phyloP scores from a whole-genome alignment of 2,113 vertebrate species.

The Illadopsis cleaveri region DNA sequence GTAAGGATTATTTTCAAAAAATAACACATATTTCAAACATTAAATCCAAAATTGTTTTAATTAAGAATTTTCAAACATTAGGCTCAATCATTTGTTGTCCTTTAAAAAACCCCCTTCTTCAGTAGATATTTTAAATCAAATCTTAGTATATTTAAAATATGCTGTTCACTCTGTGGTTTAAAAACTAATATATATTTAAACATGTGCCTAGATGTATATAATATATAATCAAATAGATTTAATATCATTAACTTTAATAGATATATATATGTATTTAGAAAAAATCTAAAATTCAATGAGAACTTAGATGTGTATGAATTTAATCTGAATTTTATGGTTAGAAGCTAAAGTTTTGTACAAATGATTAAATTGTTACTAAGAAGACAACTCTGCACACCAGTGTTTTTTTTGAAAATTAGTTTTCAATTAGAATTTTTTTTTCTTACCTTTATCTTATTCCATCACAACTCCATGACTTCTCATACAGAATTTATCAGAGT shows the following conservation, averaged over 20 bases:
- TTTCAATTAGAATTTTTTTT: not conserved
- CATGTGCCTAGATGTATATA: not conserved
- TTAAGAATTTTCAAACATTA: not conserved
- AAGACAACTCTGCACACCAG: not conserved
- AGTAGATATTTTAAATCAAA: not conserved
- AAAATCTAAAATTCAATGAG: not conserved
- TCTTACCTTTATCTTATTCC: not conserved
- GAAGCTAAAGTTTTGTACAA: not conserved
- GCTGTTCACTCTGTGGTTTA: not conserved
- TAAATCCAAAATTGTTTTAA: not conserved
- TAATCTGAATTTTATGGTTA: not conserved
- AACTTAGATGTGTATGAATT: not conserved
- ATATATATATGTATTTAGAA: not conserved
- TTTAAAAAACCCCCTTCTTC: not conserved
- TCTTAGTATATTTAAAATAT: not conserved
- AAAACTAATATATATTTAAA: not conserved
- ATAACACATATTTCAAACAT: not conserved
- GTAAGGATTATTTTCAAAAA: not conserved
- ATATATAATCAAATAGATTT: not conserved
- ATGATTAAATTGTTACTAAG: not conserved
- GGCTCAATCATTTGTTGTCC: not conserved
- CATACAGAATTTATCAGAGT: not conserved
- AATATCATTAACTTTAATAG: not conserved
- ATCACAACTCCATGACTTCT: not conserved
- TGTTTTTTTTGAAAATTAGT: not conserved